phyloP scores from a whole-genome alignment of 2,797 vertebrate genomes.

The Loris lydekkerianus region DNA sequence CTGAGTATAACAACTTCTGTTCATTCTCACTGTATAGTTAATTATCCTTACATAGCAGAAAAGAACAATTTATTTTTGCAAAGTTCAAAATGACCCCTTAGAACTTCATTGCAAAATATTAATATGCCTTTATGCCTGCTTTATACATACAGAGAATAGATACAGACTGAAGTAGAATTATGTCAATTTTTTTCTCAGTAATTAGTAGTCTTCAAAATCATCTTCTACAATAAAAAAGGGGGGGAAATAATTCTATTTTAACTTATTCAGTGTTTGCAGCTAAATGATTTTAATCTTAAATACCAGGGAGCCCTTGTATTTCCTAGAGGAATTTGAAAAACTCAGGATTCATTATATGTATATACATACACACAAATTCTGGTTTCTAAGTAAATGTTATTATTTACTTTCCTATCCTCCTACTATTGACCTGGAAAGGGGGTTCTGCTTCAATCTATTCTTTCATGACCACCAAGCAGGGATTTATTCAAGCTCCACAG shows the following conservation, averaged over 20 bases:
- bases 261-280: slow-evolving; percentile 28
- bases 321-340: background rate
- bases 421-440: background rate
- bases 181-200: slow-evolving; percentile 62
- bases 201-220: slow-evolving; percentile 50
- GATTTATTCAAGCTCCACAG: background rate
- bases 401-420: background rate
- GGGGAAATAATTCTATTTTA: slow-evolving; percentile 34
- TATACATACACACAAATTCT: background rate
- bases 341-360: background rate
- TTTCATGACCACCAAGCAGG: background rate
- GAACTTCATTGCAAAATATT: slow-evolving; percentile 42
- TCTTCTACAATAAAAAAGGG: background rate
- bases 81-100: slow-evolving; percentile 69
- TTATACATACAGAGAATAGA: background rate
- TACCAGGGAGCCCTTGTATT: background rate
- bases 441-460: background rate
- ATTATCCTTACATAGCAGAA: slow-evolving; percentile 14
- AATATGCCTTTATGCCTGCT: background rate
- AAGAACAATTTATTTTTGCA: slow-evolving; percentile 62
- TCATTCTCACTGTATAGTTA: slow-evolving; percentile 45
- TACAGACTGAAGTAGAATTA: slow-evolving; percentile 51
- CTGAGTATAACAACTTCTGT: slow-evolving; percentile 31
- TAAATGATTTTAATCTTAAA: slow-evolving; percentile 55
- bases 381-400: background rate